Base-by-base conservation (phyloP, 2,888 invertebrate genomes). In the Dicycla oo region DNA sequence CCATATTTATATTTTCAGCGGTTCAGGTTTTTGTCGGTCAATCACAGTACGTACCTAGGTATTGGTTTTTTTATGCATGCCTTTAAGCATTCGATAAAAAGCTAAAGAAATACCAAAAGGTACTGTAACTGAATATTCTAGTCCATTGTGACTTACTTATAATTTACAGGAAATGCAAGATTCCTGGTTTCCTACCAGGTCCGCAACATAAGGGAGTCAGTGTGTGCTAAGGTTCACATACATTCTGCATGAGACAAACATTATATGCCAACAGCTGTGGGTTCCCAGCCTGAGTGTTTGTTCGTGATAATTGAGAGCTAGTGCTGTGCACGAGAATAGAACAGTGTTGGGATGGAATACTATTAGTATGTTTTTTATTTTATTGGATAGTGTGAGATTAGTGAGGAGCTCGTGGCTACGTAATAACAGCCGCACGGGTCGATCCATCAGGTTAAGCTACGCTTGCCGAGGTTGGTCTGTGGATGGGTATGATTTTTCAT, bases 271-370 rank as follows among this genome's bases (percentile, higher is more conserved):
- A 79, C 75, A 79, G 60, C 38, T 79, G 75, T 51, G 15, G 30
- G 43, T 64, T 79, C 73, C 30, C 80, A 64, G 38, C 15, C 23
- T 15, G 40, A 64, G 75, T 73, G 54, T 60, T 78, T 79, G 60
- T 64, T 54, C 30, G 20, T 51, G 54, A 56, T 76, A 64, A 79
- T 76, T 76, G 63, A 64, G 47, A 49, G 47, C 60, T 45, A 43
- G 53, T 13, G 13, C 18, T 26, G 49, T 18, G 1, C 34, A 15
- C 3, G 26, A 30, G 43, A 49, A 38, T 63, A 34, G 7, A n/a
- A 47, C 49, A 61, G 40, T 47, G 34, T 49, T 56, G 43, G 23
- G 26, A 34, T 23, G 18, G 15, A 15, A 40, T 40, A 20, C 23
- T 61, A 45, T 30, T 65, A 1, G n/a, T 38, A 30, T 26, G 23